Evolutionary conservation across 2,797 vertebrate genomes (phyloP).

Genomic region (Acanthis flammea): DNA sequence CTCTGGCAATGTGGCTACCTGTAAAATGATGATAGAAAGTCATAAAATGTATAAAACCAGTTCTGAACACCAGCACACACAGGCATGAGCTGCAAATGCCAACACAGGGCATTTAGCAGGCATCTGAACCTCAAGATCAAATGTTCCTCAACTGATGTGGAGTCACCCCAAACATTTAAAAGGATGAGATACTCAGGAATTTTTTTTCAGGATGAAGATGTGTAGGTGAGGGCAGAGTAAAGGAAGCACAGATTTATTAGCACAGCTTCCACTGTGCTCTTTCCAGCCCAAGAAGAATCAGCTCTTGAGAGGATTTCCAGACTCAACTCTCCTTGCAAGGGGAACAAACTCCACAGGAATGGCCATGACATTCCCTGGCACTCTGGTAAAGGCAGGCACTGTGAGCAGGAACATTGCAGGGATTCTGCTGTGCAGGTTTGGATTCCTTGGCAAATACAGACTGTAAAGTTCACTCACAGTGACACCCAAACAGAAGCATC

Average conservation of each 20-base stretch:
- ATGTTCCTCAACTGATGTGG: not conserved
- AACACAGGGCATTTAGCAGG: not conserved
- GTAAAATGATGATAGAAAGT: not conserved
- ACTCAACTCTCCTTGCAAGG: too few relatives aligned
- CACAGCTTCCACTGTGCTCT: not conserved
- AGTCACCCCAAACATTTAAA: not conserved
- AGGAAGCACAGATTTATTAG: not conserved
- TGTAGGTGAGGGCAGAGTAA: not conserved
- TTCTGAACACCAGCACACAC: not conserved
- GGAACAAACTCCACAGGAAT: not conserved
- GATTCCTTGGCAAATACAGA: not conserved
- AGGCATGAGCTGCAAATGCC: not conserved
- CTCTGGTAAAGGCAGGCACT: not conserved
- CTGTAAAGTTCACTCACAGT: not conserved
- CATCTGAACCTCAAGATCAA: not conserved
- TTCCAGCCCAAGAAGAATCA: not conserved
- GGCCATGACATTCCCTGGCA: not conserved
- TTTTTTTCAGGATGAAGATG: not conserved
- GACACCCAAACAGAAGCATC: not conserved
- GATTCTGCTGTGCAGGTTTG: not conserved
- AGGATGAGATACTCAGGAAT: not conserved
- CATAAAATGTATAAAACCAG: not conserved
- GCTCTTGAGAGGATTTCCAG: not conserved
- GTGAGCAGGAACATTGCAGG: not conserved
- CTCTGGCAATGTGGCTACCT: not conserved